Evolutionary conservation across 2,888 invertebrate species (phyloP).

Genomic region (Schizaphis graminum): DNA sequence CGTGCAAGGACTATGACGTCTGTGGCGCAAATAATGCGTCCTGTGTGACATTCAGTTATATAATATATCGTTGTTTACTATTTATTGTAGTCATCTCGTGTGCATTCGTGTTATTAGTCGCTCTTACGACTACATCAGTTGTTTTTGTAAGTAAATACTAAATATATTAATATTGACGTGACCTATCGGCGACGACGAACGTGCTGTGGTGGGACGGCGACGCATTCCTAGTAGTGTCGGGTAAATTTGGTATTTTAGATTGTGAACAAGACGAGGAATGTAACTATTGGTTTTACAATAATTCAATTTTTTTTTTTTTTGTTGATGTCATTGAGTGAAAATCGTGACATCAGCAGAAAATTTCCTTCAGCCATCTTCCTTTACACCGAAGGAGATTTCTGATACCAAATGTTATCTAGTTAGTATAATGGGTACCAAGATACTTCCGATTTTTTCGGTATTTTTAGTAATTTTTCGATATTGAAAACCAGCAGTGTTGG

Average conservation of each 20-base stretch:
- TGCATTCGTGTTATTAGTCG: neutral
- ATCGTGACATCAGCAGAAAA: neutral
- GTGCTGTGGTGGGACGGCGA: neutral
- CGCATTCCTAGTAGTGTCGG: neutral
- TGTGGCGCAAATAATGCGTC: neutral
- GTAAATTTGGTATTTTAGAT: slow-evolving; percentile 2
- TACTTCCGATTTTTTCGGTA: neutral
- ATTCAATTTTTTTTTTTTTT: neutral
- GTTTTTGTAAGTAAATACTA: neutral
- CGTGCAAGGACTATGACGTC: neutral
- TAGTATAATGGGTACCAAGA: too few species aligned
- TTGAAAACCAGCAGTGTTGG: neutral
- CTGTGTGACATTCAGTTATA: neutral
- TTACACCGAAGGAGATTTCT: neutral
- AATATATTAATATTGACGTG: slow-evolving; percentile 10
- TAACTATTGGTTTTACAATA: neutral
- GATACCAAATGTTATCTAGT: neutral
- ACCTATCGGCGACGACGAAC: neutral
- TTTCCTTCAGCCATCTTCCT: neutral
- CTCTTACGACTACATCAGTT: neutral
- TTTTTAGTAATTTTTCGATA: neutral
- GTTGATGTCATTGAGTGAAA: neutral
- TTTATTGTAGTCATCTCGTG: neutral
- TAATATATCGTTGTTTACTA: neutral
- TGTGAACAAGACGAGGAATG: neutral